Conservation (phyloP, 2,797 vertebrate species). For the Sebastes nivosus region DNA sequence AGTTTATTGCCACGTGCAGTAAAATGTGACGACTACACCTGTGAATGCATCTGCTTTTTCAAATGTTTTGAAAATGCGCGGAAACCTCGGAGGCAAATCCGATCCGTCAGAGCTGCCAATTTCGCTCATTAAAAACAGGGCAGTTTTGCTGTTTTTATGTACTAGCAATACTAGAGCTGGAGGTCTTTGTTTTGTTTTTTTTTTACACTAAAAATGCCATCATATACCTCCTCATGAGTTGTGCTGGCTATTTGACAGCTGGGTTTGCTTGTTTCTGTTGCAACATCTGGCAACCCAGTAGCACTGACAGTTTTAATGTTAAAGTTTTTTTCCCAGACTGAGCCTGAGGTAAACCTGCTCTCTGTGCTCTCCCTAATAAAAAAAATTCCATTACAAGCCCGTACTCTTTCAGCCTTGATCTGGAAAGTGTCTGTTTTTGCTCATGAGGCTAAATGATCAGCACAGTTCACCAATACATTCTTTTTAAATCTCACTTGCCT, state of each 20-base stretch:
- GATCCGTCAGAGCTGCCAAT: constrained; percentile 23
- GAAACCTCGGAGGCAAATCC: constrained; percentile 15
- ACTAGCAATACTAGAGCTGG: background rate
- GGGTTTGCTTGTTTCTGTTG: constrained; percentile 25
- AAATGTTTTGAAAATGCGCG: constrained; percentile 2
- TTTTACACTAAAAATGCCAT: background rate
- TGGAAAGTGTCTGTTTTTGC: constrained; percentile 26
- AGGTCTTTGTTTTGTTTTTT: background rate
- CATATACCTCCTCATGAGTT: constrained; percentile 18
- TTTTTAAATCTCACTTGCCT: constrained; percentile 2
- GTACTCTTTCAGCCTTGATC: background rate
- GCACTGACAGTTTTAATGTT: constrained; percentile 33
- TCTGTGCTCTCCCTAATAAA: constrained; percentile 30
- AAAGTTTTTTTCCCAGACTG: constrained; percentile 3
- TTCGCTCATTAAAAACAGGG: constrained; percentile 34
- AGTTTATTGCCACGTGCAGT: constrained; percentile 14
- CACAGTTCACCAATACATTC: constrained; percentile 16
- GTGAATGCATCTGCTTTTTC: constrained; percentile 24
- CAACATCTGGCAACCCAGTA: constrained; percentile 59
- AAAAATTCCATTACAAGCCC: constrained; percentile 50
- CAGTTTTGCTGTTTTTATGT: background rate
- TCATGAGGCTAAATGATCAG: constrained; percentile 20
- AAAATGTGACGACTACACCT: constrained; percentile 48
- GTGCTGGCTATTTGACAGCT: constrained; percentile 31
- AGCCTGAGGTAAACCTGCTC: constrained; percentile 49